phyloP scores from a whole-genome alignment of 2,888 invertebrate species.

The Torymus texanus region DNA sequence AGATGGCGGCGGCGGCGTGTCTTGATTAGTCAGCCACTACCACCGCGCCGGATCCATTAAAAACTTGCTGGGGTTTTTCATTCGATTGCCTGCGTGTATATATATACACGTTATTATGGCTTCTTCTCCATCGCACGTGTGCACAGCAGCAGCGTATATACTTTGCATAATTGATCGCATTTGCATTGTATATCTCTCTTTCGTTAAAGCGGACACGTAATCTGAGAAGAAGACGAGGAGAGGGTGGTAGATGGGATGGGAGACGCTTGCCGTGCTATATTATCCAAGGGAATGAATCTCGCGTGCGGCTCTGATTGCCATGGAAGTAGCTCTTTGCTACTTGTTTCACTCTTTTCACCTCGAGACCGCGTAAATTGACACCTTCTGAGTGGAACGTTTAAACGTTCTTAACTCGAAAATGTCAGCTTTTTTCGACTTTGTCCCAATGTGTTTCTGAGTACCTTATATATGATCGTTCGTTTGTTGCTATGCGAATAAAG shows the following conservation, averaged over 20 bases:
- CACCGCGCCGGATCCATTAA: slow-evolving; percentile 34
- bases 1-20: not conserved
- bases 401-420: too few relatives aligned
- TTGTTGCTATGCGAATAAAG: too few relatives aligned
- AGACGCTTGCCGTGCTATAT: not conserved
- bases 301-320: not conserved
- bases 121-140: not conserved
- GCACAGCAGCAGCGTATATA: slow-evolving; percentile 12
- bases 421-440: too few relatives aligned
- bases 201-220: slow-evolving; percentile 49
- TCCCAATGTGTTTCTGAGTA: too few relatives aligned
- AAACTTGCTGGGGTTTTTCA: slow-evolving; percentile 32
- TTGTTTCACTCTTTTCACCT: not conserved
- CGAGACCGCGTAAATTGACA: slow-evolving; percentile 33
- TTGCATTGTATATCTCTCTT: slow-evolving; percentile 54
- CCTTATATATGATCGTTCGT: too few relatives aligned
- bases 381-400: not conserved
- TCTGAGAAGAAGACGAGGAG: slow-evolving; percentile 13
- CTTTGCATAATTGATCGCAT: slow-evolving; percentile 57
- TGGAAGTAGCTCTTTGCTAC: not conserved
- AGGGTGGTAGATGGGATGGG: too few relatives aligned
- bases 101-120: slow-evolving; percentile 25
- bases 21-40: slow-evolving; percentile 42
- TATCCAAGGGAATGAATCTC: slow-evolving; percentile 29
- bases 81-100: slow-evolving; percentile 28